Base-by-base conservation (phyloP, 2,113 vertebrate species). In the Takifugu flavidus region DNA sequence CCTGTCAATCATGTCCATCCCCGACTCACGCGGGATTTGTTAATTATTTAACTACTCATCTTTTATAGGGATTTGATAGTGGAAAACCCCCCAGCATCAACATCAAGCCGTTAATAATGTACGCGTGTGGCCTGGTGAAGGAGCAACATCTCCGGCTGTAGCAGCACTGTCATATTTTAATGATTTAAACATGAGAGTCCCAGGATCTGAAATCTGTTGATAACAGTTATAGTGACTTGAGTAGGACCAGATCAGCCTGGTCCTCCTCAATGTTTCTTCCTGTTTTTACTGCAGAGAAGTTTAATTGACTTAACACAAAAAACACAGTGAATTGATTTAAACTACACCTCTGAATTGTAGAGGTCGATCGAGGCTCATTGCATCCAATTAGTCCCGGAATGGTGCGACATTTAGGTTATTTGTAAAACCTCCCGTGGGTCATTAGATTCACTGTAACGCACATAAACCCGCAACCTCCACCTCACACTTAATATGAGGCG, bases 51-150 rank as follows among this genome's bases (percentile, higher is more conserved):
- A 77, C 66, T 39, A 4, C 53, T 74, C 50, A 71, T 80, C 68
- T 80, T 78, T 77, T 79, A 59, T 62, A 63, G 57, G 65, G 67
- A 52, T 77, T 71, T 79, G 79, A 49, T 81, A 80, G 79, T 86
- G 64, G 69, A 87, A 69, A 72, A 20, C 20, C 82, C 87, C 89
- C 69, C 67, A 87, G 88, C 87, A 85, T 85, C 82, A 88, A 87
- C 88, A 87, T 59, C 65, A 59, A 78, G 64, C 55, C 65, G 56
- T 90, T 70, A 90, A 90, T 86, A 83, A 89, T 89, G 86, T 55
- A 90, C 86, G 56, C 59, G 53, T 77, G 61, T 75, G 62, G 75
- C 28, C 71, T 78, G 75, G 60, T 62, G 64, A 77, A 74, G 57
- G 59, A 70, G 67, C 73, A 76, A 53, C 63, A 70, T 74, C 34